Conservation (phyloP, 64 coral and sea anemone species). For the Stichodactyla helianthus region DNA sequence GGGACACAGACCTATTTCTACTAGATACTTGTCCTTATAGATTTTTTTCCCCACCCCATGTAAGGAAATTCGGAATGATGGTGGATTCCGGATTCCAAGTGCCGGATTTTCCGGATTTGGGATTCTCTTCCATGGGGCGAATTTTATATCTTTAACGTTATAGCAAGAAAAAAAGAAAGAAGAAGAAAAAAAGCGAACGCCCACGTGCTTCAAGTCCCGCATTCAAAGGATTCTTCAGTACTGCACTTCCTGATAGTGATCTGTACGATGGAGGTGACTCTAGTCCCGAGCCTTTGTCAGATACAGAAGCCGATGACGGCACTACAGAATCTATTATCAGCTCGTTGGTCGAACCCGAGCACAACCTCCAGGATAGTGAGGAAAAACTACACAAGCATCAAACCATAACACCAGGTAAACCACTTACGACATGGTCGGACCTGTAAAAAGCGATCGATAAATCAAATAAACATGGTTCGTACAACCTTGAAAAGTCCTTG, state of each 20-base stretch:
- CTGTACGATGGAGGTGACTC: conserved; percentile 66
- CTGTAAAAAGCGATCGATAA: background rate
- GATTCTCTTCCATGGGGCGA: too few species aligned
- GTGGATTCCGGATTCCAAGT: too few species aligned
- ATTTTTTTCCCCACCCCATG: too few species aligned
- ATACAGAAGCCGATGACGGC: conserved; percentile 56
- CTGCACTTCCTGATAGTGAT: conserved; percentile 17
- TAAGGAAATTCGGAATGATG: too few species aligned
- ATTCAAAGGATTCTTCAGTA: background rate
- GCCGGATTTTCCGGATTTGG: too few species aligned
- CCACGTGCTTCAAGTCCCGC: background rate
- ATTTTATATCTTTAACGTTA: background rate
- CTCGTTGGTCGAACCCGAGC: conserved; percentile 16
- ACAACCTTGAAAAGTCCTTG: too few species aligned
- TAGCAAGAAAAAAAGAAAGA: conserved; percentile 34
- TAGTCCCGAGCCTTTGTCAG: conserved; percentile 70
- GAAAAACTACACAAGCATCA: background rate
- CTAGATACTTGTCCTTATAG: too few species aligned
- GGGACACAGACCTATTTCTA: too few species aligned
- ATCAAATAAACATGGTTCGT: too few species aligned
- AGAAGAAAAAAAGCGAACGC: background rate
- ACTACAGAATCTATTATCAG: conserved; percentile 58
- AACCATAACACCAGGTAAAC: background rate
- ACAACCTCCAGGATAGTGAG: background rate
- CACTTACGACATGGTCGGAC: background rate